These are phyloP conservation scores for Drosophila takahashii DNA, from an alignment of 1,140 invertebrate species.

Conservation along the genomic window DNA sequence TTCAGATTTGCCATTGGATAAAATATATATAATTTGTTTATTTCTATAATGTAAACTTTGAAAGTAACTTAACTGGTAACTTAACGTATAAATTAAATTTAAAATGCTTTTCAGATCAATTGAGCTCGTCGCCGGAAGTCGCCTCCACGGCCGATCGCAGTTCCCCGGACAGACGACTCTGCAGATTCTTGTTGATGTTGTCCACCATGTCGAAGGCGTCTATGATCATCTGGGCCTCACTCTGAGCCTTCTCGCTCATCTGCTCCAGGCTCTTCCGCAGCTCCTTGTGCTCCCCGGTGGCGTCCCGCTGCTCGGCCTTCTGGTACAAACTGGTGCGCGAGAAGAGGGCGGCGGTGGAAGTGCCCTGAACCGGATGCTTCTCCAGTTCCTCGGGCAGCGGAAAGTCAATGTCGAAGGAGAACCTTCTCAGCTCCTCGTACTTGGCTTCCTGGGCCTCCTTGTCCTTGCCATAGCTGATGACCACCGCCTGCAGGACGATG, in stretches of 20 bases:
- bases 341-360: conserved; percentile 38
- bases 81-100: not conserved
- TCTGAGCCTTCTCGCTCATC: conserved; percentile 47
- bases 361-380: conserved; percentile 18
- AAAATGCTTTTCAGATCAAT: not conserved
- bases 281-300: conserved; percentile 49
- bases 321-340: conserved; percentile 56
- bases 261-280: conserved; percentile 50
- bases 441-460: conserved; percentile 34
- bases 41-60: conserved; percentile 14
- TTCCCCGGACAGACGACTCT: conserved; percentile 21
- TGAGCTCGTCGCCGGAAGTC: conserved; percentile 24
- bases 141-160: conserved; percentile 1
- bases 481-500: conserved; percentile 58
- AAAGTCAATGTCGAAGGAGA: conserved; percentile 46
- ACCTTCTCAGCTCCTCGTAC: conserved; percentile 44
- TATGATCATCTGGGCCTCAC: conserved; percentile 63
- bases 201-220: conserved; percentile 68
- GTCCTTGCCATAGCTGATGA: conserved; percentile 55
- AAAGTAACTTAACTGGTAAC: not conserved
- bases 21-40: too few species aligned
- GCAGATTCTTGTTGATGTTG: conserved; percentile 56
- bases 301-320: conserved; percentile 56
- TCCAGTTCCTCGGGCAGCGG: conserved; percentile 43
- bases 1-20: not conserved